These are phyloP conservation scores for Leucoma salicis DNA, from an alignment of 2,888 invertebrate genomes.

Conservation along the genomic window DNA sequence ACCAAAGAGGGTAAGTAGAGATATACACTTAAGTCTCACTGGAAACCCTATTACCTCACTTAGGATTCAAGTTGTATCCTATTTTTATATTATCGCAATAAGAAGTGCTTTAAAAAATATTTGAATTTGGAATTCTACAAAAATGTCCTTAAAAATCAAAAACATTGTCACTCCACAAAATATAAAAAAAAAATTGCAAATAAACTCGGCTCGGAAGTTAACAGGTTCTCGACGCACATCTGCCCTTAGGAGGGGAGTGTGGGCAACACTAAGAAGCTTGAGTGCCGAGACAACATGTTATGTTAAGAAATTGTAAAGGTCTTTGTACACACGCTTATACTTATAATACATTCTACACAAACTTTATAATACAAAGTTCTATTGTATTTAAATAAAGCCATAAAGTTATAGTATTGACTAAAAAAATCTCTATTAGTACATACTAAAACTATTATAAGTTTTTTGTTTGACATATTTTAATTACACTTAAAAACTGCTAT, in stretches of 20 bases:
- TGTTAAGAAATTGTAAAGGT: constrained; percentile 4
- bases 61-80: too few relatives aligned
- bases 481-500: too few relatives aligned
- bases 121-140: background rate
- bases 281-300: constrained; percentile 6
- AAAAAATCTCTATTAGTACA: too few relatives aligned
- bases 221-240: constrained; percentile 19
- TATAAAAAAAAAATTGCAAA: constrained; percentile 19
- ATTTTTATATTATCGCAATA: too few relatives aligned
- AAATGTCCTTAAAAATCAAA: background rate
- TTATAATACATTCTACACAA: background rate
- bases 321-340: background rate
- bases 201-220: constrained; percentile 17
- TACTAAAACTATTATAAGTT: too few relatives aligned
- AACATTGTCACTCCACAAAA: constrained; percentile 8
- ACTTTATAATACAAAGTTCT: background rate
- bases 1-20: background rate
- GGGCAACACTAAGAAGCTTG: constrained; percentile 12
- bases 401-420: background rate
- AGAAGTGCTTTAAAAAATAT: background rate
- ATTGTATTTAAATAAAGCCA: background rate
- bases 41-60: too few relatives aligned
- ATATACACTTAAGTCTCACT: background rate
- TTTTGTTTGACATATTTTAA: too few relatives aligned
- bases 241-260: constrained; percentile 1